These are phyloP conservation scores for Brachionus rubens DNA, from an alignment of 1,140 invertebrate species.

Conservation along the genomic window DNA sequence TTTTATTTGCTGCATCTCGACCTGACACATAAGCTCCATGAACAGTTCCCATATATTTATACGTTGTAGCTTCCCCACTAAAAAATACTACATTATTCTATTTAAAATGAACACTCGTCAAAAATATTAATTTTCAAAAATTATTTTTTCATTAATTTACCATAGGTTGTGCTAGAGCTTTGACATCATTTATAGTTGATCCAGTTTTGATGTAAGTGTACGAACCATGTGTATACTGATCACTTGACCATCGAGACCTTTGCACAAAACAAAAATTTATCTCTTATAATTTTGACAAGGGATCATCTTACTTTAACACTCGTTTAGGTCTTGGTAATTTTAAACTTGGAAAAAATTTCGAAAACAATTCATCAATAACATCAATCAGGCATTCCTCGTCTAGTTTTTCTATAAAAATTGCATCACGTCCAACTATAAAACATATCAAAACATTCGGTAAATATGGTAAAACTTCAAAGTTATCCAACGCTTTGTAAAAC, in stretches of 20 bases:
- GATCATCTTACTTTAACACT: neutral
- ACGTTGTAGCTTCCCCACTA: slow-evolving; percentile 89
- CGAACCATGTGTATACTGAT: neutral
- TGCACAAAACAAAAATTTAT: neutral
- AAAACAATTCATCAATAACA: slow-evolving; percentile 17
- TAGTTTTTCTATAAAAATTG: slow-evolving; percentile 27
- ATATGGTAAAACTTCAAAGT: slow-evolving; percentile 30
- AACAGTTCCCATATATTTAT: slow-evolving; percentile 86
- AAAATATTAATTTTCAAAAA: no score
- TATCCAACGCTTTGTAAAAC: slow-evolving; percentile 28
- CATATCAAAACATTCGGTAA: slow-evolving; percentile 18
- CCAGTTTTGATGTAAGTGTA: slow-evolving; percentile 47
- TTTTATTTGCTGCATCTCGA: slow-evolving; percentile 66
- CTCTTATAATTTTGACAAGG: neutral
- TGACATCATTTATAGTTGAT: slow-evolving; percentile 14
- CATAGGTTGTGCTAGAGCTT: neutral
- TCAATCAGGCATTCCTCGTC: slow-evolving; percentile 38
- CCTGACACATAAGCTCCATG: slow-evolving; percentile 87
- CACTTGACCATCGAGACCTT: slow-evolving; percentile 1
- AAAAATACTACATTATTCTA: slow-evolving; percentile 74
- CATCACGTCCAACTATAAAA: slow-evolving; percentile 28
- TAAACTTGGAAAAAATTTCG: neutral
- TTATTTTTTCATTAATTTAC: slow-evolving; percentile 1
- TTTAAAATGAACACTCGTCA: no score
- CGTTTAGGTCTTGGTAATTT: slow-evolving; percentile 25